Evolutionary conservation across 1,140 invertebrate genomes (phyloP).

Genomic region (Leptopilina clavipes): DNA sequence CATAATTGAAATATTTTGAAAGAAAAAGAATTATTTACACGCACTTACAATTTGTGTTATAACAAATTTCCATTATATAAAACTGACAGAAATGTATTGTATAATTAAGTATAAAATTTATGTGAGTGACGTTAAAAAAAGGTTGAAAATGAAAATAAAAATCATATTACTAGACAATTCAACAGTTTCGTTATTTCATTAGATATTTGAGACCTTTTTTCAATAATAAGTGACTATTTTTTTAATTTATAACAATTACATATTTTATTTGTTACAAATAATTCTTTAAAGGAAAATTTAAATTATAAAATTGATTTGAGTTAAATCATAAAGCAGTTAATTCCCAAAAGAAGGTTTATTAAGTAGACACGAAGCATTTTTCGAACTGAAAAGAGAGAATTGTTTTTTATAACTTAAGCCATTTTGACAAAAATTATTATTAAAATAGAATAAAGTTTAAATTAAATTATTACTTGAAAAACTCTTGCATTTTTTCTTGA

Average conservation of each 20-base stretch:
- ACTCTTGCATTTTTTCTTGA: not conserved
- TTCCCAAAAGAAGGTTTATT: no score
- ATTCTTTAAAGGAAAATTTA: no score
- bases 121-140: slow-evolving; percentile 9
- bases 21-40: not conserved
- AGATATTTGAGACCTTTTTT: not conserved
- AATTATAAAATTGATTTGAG: no score
- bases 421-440: not conserved
- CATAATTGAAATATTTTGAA: not conserved
- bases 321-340: no score
- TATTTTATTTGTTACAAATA: no score
- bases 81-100: slow-evolving; percentile 24
- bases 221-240: not conserved
- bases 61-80: not conserved
- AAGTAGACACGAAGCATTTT: no score
- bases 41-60: slow-evolving; percentile 6
- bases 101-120: slow-evolving; percentile 23
- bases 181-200: not conserved
- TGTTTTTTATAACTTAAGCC: no score
- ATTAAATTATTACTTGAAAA: slow-evolving; percentile 10
- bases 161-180: slow-evolving; percentile 12
- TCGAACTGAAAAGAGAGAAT: not conserved
- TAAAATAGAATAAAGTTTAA: not conserved
- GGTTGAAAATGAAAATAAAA: slow-evolving; percentile 30
- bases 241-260: no score